Percentiles rank a stretch among this genome's conserved stretches.
Conservation (phyloP, 2,888 invertebrate genomes). For the Dascillus cervinus region DNA sequence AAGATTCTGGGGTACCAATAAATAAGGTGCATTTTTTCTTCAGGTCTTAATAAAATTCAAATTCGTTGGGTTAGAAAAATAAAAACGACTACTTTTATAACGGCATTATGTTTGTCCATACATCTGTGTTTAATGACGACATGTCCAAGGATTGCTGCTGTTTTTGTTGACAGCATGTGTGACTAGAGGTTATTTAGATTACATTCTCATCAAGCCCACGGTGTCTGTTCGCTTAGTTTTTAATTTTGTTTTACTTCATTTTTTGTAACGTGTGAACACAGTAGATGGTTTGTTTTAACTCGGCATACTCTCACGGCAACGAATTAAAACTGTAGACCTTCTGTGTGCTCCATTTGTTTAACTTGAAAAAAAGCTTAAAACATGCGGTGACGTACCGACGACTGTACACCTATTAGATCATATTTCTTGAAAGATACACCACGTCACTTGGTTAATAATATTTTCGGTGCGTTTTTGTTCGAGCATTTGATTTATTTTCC, state of each 20-base stretch:
- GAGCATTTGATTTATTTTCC: no score
- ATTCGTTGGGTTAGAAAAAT: no score
- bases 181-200: conserved; percentile 14
- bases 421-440: no score
- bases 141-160: conserved; percentile 5
- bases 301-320: background rate
- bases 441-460: no score
- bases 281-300: conserved; percentile 10
- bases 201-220: conserved; percentile 4
- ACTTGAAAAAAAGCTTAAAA: no score
- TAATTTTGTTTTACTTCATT: conserved; percentile 15
- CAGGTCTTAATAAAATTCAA: no score
- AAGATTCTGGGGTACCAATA: no score
- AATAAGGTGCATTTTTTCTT: no score
- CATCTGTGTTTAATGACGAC: conserved; percentile 1
- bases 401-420: no score
- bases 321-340: background rate
- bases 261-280: conserved; percentile 16
- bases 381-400: no score
- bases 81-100: no score
- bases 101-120: background rate
- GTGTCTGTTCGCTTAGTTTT: conserved; percentile 10
- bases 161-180: conserved; percentile 14
- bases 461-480: no score
- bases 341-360: background rate